A percentile compares a stretch with the other conserved stretches of the same genome.
These are phyloP conservation scores for Pangasius djambal DNA, from an alignment of 2,797 vertebrate genomes.

Conservation along the genomic window DNA sequence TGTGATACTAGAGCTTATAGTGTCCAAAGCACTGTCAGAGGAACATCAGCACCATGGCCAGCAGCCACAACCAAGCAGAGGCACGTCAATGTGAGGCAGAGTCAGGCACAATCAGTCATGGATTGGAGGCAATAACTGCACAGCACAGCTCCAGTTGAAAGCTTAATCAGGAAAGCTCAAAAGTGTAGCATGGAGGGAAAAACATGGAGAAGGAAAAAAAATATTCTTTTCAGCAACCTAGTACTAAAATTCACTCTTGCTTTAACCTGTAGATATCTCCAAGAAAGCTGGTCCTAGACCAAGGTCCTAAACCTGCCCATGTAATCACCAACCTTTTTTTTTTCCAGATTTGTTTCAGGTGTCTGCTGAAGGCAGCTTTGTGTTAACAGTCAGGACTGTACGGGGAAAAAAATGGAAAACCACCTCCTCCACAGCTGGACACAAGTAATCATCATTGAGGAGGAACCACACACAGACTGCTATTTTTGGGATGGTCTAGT, in stretches of 20 bases:
- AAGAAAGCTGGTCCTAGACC: neutral
- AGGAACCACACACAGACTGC: neutral
- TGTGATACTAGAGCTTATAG: neutral
- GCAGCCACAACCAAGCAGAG: neutral
- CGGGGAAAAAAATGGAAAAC: neutral
- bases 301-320: neutral
- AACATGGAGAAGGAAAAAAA: neutral
- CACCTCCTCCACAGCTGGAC: neutral
- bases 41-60: slow-evolving; percentile 14
- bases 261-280: neutral
- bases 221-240: neutral
- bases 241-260: neutral
- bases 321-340: neutral
- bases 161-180: neutral
- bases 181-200: neutral
- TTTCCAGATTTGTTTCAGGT: neutral
- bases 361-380: neutral
- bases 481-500: neutral
- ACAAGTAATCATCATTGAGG: neutral
- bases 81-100: neutral
- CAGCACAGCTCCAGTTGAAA: neutral
- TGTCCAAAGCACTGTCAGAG: neutral
- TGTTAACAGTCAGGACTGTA: neutral
- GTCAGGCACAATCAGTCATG: neutral
- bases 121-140: neutral